A percentile compares a stretch with the other conserved stretches of the same genome.
These are phyloP conservation scores for Cinara cedri DNA, from an alignment of 2,888 invertebrate genomes.

Conservation along the genomic window DNA sequence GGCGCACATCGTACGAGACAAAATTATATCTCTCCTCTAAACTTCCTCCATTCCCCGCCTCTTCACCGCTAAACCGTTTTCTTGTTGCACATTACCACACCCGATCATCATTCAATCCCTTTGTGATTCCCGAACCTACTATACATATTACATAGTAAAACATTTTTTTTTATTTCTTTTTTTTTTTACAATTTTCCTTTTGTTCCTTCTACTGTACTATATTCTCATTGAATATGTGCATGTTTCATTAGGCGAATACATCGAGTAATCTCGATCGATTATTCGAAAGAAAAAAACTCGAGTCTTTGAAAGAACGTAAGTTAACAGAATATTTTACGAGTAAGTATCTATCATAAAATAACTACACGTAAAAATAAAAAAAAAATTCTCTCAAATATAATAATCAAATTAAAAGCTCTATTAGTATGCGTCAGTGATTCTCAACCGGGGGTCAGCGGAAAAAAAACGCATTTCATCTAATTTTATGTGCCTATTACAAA, in stretches of 20 bases:
- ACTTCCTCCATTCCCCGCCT: neutral
- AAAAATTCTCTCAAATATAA: too few relatives aligned
- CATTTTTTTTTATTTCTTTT: conserved; percentile 2
- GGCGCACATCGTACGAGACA: conserved; percentile 53
- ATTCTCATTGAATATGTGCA: conserved; percentile 7
- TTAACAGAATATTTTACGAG: too few relatives aligned
- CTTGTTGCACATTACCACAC: conserved; percentile 49
- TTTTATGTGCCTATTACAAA: too few relatives aligned
- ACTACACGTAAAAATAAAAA: too few relatives aligned
- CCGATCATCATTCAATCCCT: conserved; percentile 46
- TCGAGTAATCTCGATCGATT: neutral
- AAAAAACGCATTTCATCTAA: too few relatives aligned
- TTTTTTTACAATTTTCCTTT: conserved; percentile 13
- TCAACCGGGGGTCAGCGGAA: too few relatives aligned
- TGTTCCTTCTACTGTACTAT: neutral
- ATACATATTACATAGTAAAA: conserved; percentile 13
- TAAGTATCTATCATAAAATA: too few relatives aligned
- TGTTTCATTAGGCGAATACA: conserved; percentile 18
- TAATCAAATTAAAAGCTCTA: too few relatives aligned
- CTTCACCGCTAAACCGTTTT: conserved; percentile 17
- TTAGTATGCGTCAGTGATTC: too few relatives aligned
- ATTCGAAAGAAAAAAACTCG: neutral
- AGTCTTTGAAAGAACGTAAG: neutral
- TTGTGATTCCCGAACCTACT: conserved; percentile 28
- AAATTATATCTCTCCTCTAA: conserved; percentile 44